Conservation (phyloP, 2,888 invertebrate genomes). For the Prenolepis imparis region DNA sequence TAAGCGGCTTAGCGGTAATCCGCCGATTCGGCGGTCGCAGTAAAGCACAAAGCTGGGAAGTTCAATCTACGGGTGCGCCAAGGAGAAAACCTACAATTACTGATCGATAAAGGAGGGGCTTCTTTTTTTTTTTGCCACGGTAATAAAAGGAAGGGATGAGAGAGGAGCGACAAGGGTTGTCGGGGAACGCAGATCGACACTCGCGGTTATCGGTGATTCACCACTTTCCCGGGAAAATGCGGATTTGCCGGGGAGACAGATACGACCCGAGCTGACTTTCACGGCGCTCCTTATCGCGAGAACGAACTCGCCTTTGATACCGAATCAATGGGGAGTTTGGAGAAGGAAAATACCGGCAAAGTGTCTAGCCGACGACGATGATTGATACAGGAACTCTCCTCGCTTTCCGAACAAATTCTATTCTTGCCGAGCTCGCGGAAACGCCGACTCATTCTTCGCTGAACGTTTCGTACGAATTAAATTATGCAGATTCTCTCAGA, state of each 20-base stretch:
- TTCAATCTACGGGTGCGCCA: slow-evolving; percentile 55
- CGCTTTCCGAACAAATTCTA: background rate
- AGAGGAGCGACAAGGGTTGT: slow-evolving; percentile 16
- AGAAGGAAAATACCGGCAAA: slow-evolving; percentile 20
- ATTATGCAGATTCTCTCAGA: background rate
- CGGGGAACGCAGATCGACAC: slow-evolving; percentile 64
- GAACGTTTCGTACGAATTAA: slow-evolving; percentile 14
- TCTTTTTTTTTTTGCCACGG: slow-evolving; percentile 58
- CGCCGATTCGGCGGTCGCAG: slow-evolving; percentile 54
- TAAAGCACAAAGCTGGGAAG: slow-evolving; percentile 60
- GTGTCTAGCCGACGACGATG: slow-evolving; percentile 30
- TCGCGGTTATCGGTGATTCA: slow-evolving; percentile 73
- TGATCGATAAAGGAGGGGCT: slow-evolving; percentile 62
- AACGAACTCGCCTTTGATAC: slow-evolving; percentile 59
- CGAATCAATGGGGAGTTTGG: slow-evolving; percentile 44
- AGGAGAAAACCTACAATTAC: slow-evolving; percentile 67
- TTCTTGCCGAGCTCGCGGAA: background rate
- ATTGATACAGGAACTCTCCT: slow-evolving; percentile 37
- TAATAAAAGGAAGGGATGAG: background rate
- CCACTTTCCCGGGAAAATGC: slow-evolving; percentile 61
- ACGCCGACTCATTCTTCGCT: background rate
- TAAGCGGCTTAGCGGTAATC: slow-evolving; percentile 57
- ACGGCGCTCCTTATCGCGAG: slow-evolving; percentile 58
- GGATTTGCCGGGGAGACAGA: slow-evolving; percentile 60
- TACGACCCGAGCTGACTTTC: slow-evolving; percentile 54